A percentile compares a stretch with the other conserved stretches of the same genome.
Evolutionary conservation across 1,140 invertebrate genomes (phyloP).

Genomic region (Triops cancriformis): DNA sequence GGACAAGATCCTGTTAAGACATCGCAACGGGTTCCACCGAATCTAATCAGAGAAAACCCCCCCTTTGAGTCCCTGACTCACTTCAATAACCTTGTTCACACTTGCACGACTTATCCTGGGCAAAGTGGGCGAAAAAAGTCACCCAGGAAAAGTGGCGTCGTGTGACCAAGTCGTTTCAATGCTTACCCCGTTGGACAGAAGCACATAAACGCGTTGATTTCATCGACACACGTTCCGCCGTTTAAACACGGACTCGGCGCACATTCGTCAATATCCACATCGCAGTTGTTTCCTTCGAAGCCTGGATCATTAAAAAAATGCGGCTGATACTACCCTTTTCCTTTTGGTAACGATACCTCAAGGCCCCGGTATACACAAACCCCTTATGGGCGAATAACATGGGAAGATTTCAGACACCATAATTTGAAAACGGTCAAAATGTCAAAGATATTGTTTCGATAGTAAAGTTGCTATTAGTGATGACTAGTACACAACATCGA

Average conservation of each 20-base stretch:
- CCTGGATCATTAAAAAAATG: neutral
- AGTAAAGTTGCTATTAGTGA: too few relatives aligned
- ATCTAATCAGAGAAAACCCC: neutral
- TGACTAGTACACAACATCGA: too few relatives aligned
- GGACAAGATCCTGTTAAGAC: conserved; percentile 35
- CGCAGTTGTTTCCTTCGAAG: neutral
- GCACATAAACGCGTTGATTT: neutral
- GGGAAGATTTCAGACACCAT: too few relatives aligned
- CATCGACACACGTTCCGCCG: conserved; percentile 9
- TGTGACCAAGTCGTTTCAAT: neutral
- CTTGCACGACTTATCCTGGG: neutral
- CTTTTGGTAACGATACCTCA: too few relatives aligned
- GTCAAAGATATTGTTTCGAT: too few relatives aligned
- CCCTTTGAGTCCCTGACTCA: too few relatives aligned
- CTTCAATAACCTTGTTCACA: too few relatives aligned
- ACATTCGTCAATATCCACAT: conserved; percentile 20
- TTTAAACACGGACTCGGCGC: conserved; percentile 14
- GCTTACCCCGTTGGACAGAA: conserved; percentile 14
- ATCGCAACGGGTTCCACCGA: neutral
- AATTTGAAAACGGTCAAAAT: too few relatives aligned
- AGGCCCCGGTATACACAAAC: too few relatives aligned
- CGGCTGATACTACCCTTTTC: neutral
- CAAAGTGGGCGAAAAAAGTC: neutral
- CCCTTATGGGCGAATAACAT: too few relatives aligned
- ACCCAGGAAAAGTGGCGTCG: neutral